A percentile compares a stretch with the other conserved stretches of the same genome.
Conservation (phyloP, 2,113 vertebrate genomes). For the Gopherus evgoodei region DNA sequence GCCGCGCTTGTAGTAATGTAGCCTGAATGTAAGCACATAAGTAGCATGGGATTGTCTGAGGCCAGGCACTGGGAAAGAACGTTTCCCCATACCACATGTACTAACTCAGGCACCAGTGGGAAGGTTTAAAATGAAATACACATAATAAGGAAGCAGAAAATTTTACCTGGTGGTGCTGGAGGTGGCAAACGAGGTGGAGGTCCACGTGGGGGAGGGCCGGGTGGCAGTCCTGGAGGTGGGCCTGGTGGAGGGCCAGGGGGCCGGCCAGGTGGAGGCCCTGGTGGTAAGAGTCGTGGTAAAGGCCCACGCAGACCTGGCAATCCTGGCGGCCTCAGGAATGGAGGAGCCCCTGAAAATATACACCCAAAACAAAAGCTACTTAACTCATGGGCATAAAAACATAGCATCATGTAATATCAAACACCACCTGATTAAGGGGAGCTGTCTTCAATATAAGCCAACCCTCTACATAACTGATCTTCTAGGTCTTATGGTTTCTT, state of each 20-base stretch:
- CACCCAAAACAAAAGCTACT: neutral
- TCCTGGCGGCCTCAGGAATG: constrained; percentile 94
- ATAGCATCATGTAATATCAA: neutral
- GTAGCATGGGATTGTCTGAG: neutral
- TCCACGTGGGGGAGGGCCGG: constrained; percentile 95
- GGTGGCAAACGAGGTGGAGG: constrained; percentile 94
- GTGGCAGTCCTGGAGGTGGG: constrained; percentile 93
- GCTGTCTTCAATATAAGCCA: neutral
- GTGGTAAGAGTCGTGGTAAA: constrained; percentile 93
- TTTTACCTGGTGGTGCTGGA: constrained; percentile 93
- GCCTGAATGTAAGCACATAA: neutral
- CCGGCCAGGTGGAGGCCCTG: constrained; percentile 94
- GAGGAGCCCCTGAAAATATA: constrained; percentile 88
- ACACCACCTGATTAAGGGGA: neutral
- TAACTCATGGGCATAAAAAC: neutral
- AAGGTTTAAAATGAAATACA: neutral
- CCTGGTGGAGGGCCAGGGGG: constrained; percentile 96
- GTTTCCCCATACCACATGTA: neutral
- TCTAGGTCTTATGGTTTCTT: neutral
- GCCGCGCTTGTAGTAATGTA: neutral
- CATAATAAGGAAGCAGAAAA: neutral
- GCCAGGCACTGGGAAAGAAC: neutral
- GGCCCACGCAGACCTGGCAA: constrained; percentile 93
- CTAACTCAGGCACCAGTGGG: neutral
- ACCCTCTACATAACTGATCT: neutral